Conservation (phyloP, 2,888 invertebrate species). For the Calephelis perditalis region DNA sequence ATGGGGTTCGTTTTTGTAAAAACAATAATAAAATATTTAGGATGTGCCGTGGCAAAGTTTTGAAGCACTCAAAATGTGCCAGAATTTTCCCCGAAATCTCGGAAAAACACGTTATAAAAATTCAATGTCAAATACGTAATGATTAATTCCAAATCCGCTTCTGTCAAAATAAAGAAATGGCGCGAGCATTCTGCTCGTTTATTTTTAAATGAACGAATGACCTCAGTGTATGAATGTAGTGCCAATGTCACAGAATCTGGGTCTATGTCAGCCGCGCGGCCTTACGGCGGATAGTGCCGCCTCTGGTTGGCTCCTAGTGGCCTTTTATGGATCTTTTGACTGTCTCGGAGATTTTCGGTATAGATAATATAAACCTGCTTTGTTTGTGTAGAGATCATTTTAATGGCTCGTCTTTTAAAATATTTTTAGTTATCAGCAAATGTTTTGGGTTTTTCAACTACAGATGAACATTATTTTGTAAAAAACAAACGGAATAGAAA, state of each 20-base stretch:
- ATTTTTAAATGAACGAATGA: slow-evolving; percentile 71
- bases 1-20: no score
- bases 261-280: slow-evolving; percentile 71
- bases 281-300: slow-evolving; percentile 41
- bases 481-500: no score
- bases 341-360: slow-evolving; percentile 32
- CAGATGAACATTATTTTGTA: no score
- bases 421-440: no score
- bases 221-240: slow-evolving; percentile 75
- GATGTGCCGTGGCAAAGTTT: no score
- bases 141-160: slow-evolving; percentile 34
- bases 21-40: no score
- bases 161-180: slow-evolving; percentile 48
- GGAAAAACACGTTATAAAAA: neutral
- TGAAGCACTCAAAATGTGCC: no score
- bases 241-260: slow-evolving; percentile 74
- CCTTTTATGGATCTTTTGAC: slow-evolving; percentile 39
- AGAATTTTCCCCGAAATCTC: neutral
- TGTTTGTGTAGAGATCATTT: slow-evolving; percentile 10
- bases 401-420: neutral
- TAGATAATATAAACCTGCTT: slow-evolving; percentile 21
- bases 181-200: slow-evolving; percentile 43
- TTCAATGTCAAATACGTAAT: slow-evolving; percentile 16
- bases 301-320: slow-evolving; percentile 34
- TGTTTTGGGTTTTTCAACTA: no score